A percentile compares a stretch with the other conserved stretches of the same genome.
Evolutionary conservation across 1,140 invertebrate genomes (phyloP).

Genomic region (Aphaenogaster floridana): DNA sequence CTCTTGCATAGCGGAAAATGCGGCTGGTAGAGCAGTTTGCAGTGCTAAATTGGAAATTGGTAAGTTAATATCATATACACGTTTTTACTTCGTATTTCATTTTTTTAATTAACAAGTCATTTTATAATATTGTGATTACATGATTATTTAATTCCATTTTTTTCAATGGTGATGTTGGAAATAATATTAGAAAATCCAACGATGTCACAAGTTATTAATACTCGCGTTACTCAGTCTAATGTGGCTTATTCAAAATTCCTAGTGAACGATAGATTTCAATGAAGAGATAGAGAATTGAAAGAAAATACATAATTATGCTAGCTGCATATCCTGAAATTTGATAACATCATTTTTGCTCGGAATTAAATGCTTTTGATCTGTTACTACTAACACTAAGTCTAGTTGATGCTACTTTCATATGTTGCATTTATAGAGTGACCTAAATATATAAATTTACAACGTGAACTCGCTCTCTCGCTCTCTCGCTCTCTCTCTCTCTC

Average conservation of each 20-base stretch:
- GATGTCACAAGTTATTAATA: slow-evolving; percentile 86
- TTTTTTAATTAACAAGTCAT: not conserved
- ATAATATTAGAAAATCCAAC: slow-evolving; percentile 81
- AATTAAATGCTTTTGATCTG: slow-evolving; percentile 8
- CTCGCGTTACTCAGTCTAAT: slow-evolving; percentile 73
- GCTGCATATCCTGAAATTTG: slow-evolving; percentile 35
- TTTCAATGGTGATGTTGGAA: slow-evolving; percentile 55
- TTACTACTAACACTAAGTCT: not conserved
- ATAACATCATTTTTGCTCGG: slow-evolving; percentile 24
- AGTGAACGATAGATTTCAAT: slow-evolving; percentile 28
- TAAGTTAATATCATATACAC: slow-evolving; percentile 76
- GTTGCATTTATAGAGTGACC: slow-evolving; percentile 47
- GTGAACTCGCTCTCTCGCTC: not conserved
- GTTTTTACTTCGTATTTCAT: not conserved
- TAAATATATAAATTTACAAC: slow-evolving; percentile 37
- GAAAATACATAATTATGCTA: not conserved
- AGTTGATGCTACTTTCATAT: not conserved
- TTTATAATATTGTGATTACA: not conserved
- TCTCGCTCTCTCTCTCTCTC: not conserved
- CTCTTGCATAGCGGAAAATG: slow-evolving; percentile 92
- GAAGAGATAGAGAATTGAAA: slow-evolving; percentile 31
- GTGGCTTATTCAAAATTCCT: slow-evolving; percentile 79
- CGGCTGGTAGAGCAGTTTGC: slow-evolving; percentile 91
- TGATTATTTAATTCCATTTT: not conserved
- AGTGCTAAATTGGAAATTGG: slow-evolving; percentile 88